Evolutionary conservation across 2,797 vertebrate genomes (phyloP).

Genomic region (Paguma larvata): DNA sequence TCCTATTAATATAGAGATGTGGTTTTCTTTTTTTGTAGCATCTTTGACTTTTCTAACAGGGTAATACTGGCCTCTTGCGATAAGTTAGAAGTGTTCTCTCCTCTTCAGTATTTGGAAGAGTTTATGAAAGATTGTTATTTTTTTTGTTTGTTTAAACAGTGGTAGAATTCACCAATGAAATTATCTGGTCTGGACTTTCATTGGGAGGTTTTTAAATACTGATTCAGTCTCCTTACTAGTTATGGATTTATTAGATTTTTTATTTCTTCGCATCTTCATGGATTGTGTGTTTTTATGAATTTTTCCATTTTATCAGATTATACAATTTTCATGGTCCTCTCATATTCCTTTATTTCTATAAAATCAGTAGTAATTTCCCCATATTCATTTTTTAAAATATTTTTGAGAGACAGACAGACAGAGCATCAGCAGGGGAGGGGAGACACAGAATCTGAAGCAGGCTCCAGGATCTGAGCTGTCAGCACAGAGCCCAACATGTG

Average conservation of each 20-base stretch:
- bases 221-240: background rate
- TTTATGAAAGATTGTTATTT: background rate
- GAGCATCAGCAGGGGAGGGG: too few relatives aligned
- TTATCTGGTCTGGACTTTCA: background rate
- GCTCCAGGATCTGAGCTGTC: too few relatives aligned
- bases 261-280: background rate
- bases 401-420: too few relatives aligned
- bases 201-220: background rate
- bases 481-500: too few relatives aligned
- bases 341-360: background rate
- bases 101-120: background rate
- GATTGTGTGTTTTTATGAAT: background rate
- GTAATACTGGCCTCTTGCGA: background rate
- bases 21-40: background rate
- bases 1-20: background rate
- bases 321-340: background rate
- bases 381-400: background rate
- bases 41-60: background rate
- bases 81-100: background rate
- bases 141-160: background rate
- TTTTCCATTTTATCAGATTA: background rate
- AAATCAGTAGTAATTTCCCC: background rate
- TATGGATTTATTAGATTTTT: background rate
- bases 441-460: too few relatives aligned
- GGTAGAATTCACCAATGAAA: background rate